A percentile compares a stretch with the other conserved stretches of the same genome.
Evolutionary conservation across 35 echinoderm and acorn worm species (phyloP).

Genomic region (Chiridota heheva): DNA sequence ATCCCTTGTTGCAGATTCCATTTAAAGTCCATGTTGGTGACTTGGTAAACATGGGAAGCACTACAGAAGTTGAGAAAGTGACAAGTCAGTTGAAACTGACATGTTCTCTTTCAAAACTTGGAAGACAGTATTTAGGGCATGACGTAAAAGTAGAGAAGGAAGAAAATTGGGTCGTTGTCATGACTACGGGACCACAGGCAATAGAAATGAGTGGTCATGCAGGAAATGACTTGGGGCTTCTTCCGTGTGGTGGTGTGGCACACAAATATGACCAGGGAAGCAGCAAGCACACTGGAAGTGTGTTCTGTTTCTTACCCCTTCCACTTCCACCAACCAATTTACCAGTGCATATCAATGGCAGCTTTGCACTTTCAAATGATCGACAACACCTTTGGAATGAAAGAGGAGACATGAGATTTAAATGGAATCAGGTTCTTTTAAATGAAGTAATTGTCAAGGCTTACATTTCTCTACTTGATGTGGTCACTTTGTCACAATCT

Average conservation of each 20-base stretch:
- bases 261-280: neutral
- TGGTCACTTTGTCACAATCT: neutral
- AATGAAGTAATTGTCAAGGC: conserved; percentile 45
- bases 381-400: conserved; percentile 40
- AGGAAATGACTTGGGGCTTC: conserved; percentile 19
- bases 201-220: neutral
- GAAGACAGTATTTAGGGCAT: no score
- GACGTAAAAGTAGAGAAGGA: no score
- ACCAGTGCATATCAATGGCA: conserved; percentile 82
- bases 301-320: conserved; percentile 74
- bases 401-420: neutral
- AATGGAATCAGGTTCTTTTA: conserved; percentile 64
- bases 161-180: conserved; percentile 31
- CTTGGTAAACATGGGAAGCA: neutral
- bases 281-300: neutral
- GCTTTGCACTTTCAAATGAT: conserved; percentile 57
- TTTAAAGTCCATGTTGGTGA: neutral
- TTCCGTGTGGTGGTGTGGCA: conserved; percentile 59
- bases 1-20: neutral
- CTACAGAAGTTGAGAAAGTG: neutral
- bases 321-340: conserved; percentile 41
- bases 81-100: neutral
- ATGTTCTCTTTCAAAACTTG: no score
- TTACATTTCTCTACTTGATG: conserved; percentile 48
- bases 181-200: conserved; percentile 2